A percentile compares a stretch with the other conserved stretches of the same genome.
These are phyloP conservation scores for Pterois miles DNA, from an alignment of 2,797 vertebrate genomes.

Conservation along the genomic window DNA sequence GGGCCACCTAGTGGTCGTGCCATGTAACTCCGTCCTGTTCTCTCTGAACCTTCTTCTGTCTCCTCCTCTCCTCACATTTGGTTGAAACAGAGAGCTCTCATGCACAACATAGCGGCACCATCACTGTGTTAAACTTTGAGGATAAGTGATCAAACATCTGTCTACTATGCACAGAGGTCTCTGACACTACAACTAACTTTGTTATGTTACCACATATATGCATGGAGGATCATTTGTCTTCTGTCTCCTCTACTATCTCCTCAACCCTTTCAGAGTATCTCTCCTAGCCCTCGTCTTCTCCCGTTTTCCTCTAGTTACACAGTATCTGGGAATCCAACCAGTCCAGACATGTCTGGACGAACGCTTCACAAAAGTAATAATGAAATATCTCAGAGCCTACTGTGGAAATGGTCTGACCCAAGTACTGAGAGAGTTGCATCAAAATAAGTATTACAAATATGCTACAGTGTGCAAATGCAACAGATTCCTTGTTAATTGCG, in stretches of 20 bases:
- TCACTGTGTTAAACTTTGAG: not conserved
- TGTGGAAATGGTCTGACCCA: slow-evolving; percentile 26
- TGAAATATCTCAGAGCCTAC: slow-evolving; percentile 15
- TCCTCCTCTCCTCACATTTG: not conserved
- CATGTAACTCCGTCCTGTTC: not conserved
- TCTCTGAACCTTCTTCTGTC: not conserved
- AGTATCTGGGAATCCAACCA: slow-evolving; percentile 18
- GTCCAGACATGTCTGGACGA: too few relatives aligned
- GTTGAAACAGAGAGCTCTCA: not conserved
- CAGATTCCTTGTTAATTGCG: not conserved
- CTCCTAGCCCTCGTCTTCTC: too few relatives aligned
- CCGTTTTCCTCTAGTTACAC: not conserved
- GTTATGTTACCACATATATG: not conserved
- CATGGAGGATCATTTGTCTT: not conserved
- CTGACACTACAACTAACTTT: too few relatives aligned
- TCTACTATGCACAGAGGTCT: not conserved
- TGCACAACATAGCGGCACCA: not conserved
- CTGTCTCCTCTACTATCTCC: not conserved
- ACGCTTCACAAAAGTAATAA: slow-evolving; percentile 33
- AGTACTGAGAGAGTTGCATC: slow-evolving; percentile 1
- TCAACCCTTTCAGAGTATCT: not conserved
- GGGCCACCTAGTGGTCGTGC: slow-evolving; percentile 44
- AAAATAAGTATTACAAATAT: not conserved
- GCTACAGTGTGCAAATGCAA: not conserved
- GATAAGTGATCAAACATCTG: not conserved